Evolutionary conservation across 2,888 invertebrate genomes (phyloP).

Genomic region (Nomada fabriciana): DNA sequence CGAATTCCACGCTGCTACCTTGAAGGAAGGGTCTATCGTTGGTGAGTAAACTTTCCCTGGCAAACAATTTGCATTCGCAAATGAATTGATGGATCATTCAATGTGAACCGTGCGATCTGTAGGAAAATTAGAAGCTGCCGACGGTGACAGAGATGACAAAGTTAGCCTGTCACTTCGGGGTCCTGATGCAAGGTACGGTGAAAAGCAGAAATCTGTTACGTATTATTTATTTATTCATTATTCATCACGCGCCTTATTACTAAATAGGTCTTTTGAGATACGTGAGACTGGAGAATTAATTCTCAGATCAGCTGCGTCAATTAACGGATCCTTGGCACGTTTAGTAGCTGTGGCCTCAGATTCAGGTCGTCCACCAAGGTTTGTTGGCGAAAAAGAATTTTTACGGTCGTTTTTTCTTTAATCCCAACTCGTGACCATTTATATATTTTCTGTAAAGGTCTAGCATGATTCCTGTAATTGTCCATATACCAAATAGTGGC

Average conservation of each 20-base stretch:
- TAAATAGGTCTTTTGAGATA: slow-evolving; percentile 87
- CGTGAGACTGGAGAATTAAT: slow-evolving; percentile 88
- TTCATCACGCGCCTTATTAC: no score
- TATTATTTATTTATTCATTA: no score
- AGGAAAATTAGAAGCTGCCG: slow-evolving; percentile 93
- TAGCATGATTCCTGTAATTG: slow-evolving; percentile 85
- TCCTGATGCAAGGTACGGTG: slow-evolving; percentile 87
- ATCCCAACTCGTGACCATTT: neutral
- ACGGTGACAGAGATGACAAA: slow-evolving; percentile 92
- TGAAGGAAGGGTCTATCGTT: slow-evolving; percentile 80
- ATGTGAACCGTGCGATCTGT: slow-evolving; percentile 73
- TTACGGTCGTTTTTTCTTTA: neutral
- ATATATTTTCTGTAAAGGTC: slow-evolving; percentile 67
- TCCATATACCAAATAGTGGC: slow-evolving; percentile 83
- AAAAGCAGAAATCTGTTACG: no score
- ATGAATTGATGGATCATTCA: neutral
- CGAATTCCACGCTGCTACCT: slow-evolving; percentile 87
- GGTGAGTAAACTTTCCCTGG: slow-evolving; percentile 71
- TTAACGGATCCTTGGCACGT: slow-evolving; percentile 87
- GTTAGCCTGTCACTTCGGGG: slow-evolving; percentile 90
- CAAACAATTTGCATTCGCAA: neutral
- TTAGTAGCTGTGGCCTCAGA: slow-evolving; percentile 93
- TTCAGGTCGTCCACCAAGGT: slow-evolving; percentile 93
- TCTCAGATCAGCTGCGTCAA: slow-evolving; percentile 80
- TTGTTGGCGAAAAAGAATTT: slow-evolving; percentile 73